These are phyloP conservation scores for Octodonta nipae DNA, from an alignment of 2,888 invertebrate genomes.

Conservation along the genomic window DNA sequence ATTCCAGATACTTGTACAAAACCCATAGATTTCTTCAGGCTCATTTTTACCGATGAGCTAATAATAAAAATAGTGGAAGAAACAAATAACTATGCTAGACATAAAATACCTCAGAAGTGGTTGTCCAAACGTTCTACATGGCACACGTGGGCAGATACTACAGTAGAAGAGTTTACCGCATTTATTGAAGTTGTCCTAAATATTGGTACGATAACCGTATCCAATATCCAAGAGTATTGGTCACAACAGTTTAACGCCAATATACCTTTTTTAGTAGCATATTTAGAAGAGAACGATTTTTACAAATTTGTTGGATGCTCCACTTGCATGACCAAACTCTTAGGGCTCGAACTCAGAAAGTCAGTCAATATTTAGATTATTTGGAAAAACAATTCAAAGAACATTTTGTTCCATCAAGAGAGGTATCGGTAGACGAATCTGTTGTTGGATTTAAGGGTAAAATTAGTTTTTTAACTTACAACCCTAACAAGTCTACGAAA, in stretches of 20 bases:
- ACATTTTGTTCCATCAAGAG: no score
- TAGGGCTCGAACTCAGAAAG: no score
- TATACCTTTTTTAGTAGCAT: neutral
- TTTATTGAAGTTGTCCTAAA: slow-evolving; percentile 1
- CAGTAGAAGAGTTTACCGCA: neutral
- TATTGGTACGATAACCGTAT: neutral
- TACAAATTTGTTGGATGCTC: no score
- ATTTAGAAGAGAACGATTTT: slow-evolving; percentile 1
- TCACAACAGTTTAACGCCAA: neutral
- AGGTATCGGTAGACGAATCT: no score
- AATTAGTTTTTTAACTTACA: no score
- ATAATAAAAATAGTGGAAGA: neutral
- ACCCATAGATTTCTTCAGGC: neutral
- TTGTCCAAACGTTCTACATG: neutral
- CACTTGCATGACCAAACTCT: no score
- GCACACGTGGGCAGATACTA: slow-evolving; percentile 1
- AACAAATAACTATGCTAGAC: neutral
- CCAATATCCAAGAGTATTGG: neutral
- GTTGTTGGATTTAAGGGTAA: no score
- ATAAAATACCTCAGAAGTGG: neutral
- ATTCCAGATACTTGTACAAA: neutral
- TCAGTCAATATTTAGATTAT: no score
- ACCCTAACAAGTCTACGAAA: no score
- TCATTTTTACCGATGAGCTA: neutral
- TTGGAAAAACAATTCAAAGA: no score